Evolutionary conservation across 2,888 invertebrate species (phyloP), one percentile per base, ranked within the genome.

Genomic region (Epiblema foenella): DNA sequence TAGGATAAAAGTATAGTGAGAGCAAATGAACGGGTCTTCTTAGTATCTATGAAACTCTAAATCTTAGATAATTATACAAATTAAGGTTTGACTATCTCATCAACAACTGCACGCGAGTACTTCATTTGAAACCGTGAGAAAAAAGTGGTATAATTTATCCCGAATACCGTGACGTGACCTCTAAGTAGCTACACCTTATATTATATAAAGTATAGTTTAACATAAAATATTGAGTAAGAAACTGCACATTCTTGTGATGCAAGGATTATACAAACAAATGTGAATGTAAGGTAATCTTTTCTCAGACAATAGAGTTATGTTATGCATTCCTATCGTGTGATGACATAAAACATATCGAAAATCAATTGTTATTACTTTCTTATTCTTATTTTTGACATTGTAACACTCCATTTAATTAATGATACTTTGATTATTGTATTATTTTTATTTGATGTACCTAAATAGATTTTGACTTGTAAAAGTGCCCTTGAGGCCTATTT

Each of bases 171-270:
- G 33, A 33, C 33, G 33, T 7, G 9, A 33, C 33, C 33, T 33
- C 3, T 33, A n/a, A n/a, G n/a, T n/a, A n/a, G n/a, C n/a, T n/a
- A n/a, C n/a, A n/a, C n/a, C n/a, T n/a, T n/a, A n/a, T n/a, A n/a
- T n/a, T n/a, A n/a, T n/a, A n/a, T n/a, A n/a, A n/a, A n/a, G 42
- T 42, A 42, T 15, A 58, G 15, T 42, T 46, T 24, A 5, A 60
- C 9, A 24, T 46, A n/a, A 46, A 60, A 46, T 51, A 51, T 51
- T 51, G 51, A 18, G 15, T 60, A 46, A 60, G 24, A 60, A 60
- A 60, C 15, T 42, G 46, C 60, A 60, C 60, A 46, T 60, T 60
- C 60, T 60, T 60, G 60, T 59, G 20, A 59, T 18, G 15, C 59
- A 42, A 42, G 8, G 10, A 46, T 60, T 60, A 60, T 60, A 60